Evolutionary conservation across 2,113 vertebrate genomes (phyloP).

Genomic region (Petaurus breviceps): DNA sequence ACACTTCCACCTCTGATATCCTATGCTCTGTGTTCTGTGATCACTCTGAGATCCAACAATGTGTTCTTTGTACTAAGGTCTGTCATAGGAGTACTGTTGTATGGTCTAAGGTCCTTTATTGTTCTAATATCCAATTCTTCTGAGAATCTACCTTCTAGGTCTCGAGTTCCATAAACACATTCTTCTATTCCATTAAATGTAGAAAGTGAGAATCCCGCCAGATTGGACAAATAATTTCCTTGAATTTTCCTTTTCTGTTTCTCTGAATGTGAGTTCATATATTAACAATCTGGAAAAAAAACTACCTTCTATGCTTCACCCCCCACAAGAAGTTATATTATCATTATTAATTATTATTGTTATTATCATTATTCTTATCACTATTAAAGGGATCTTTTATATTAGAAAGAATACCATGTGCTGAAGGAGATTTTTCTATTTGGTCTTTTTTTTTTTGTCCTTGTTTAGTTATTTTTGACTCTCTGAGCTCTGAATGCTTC

Average conservation of each 20-base stretch:
- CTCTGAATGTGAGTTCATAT: constrained; percentile 50
- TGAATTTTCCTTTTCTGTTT: constrained; percentile 66
- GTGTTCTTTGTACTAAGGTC: not conserved
- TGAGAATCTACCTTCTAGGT: constrained; percentile 28
- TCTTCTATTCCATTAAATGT: constrained; percentile 56
- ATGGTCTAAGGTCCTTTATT: not conserved
- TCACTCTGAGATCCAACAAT: not conserved
- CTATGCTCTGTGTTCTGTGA: not conserved
- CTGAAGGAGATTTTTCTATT: constrained; percentile 46
- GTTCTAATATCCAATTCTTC: constrained; percentile 23
- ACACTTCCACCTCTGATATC: not conserved
- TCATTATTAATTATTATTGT: not conserved
- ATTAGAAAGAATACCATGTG: constrained; percentile 34
- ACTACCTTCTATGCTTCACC: constrained; percentile 35
- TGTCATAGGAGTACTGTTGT: not conserved
- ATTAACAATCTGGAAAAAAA: constrained; percentile 47
- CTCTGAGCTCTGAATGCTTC: constrained; percentile 35
- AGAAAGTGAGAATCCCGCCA: constrained; percentile 61
- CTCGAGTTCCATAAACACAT: constrained; percentile 42
- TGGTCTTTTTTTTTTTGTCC: not conserved
- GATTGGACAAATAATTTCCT: constrained; percentile 57
- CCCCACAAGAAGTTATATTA: constrained; percentile 60
- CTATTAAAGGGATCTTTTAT: constrained; percentile 37
- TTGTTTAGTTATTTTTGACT: constrained; percentile 37
- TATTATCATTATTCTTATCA: not conserved